Base-by-base conservation (phyloP, 1,140 invertebrate genomes). In the Rhyacophila brunnea region DNA sequence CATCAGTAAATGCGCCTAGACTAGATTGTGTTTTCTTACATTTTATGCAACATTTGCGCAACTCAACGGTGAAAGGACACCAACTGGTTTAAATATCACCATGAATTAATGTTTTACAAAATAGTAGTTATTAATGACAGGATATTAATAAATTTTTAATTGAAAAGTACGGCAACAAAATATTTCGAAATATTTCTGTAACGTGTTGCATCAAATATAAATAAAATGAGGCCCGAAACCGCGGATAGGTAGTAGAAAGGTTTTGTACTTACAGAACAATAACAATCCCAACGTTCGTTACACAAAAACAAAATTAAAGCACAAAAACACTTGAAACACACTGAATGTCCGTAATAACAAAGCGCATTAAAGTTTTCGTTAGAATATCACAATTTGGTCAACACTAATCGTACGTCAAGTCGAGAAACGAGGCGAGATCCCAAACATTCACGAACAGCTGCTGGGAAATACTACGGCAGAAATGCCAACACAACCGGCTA, bases 371-470 rank as follows among this genome's bases (percentile, higher is more conserved):
- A 40, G 15, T 15, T 40, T 13, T 13, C 38, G 38, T 40, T 40
- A 13, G n/a, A 40, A 40, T 40, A 13, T 40, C 11, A n/a, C 11
- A n/a, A 40, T n/a, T 40, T 15, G 38, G 38, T 15, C n/a, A 40
- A 40, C 38, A 40, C 38, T 15, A 15, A n/a, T 28, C 52, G 40
- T 34, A 54, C 44, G 52, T 54, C 52, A 54, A 54, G 43, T 15
- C 14, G 42, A 17, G 20, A 54, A 28, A 23, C n/a, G 17, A 45
- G 32, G 19, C 40, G 14, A 14, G 10, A 42, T 54, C 52, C 20
- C 32, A 54, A 45, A 54, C 52, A 54, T 20, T 54, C 52, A 14
- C 52, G 42, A 54, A 54, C 52, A 54, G 52, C 52, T 54, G 52
- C 52, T 54, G 42, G 34, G 43, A 17, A 32, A 45, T 23, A 54